These are phyloP conservation scores for Neotoma lepida DNA, from an alignment of 2,113 vertebrate genomes.

Conservation along the genomic window DNA sequence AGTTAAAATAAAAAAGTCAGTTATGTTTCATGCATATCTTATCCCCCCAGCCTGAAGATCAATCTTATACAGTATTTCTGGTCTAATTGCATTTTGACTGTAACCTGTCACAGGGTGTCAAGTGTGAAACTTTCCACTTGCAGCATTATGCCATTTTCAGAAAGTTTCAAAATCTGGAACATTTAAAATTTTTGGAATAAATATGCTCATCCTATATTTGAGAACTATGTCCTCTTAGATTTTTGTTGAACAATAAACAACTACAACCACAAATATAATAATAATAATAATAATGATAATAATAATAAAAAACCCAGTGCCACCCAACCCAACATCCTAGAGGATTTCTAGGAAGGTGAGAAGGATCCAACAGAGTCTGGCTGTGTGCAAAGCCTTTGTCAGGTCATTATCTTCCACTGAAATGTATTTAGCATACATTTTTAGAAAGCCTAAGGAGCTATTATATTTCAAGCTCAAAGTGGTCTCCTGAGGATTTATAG, in stretches of 20 bases:
- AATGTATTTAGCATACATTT: conserved; percentile 58
- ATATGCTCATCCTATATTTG: not conserved
- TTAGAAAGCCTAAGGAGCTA: conserved; percentile 53
- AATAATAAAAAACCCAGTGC: not conserved
- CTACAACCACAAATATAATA: not conserved
- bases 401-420: conserved; percentile 58
- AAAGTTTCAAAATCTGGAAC: not conserved
- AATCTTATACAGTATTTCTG: not conserved
- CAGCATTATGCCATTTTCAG: not conserved
- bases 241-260: conserved; percentile 55
- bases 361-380: not conserved
- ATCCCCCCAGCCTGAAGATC: not conserved
- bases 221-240: conserved; percentile 17
- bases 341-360: conserved; percentile 7
- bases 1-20: not conserved
- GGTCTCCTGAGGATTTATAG: conserved; percentile 46
- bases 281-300: not conserved
- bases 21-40: not conserved
- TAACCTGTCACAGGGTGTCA: not conserved
- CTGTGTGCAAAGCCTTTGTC: conserved; percentile 39
- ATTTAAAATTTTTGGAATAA: not conserved
- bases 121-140: not conserved
- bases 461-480: conserved; percentile 51
- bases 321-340: not conserved
- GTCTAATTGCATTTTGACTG: not conserved